Conservation (phyloP, 1,140 invertebrate species). For the Drosophila kurseongensis region DNA sequence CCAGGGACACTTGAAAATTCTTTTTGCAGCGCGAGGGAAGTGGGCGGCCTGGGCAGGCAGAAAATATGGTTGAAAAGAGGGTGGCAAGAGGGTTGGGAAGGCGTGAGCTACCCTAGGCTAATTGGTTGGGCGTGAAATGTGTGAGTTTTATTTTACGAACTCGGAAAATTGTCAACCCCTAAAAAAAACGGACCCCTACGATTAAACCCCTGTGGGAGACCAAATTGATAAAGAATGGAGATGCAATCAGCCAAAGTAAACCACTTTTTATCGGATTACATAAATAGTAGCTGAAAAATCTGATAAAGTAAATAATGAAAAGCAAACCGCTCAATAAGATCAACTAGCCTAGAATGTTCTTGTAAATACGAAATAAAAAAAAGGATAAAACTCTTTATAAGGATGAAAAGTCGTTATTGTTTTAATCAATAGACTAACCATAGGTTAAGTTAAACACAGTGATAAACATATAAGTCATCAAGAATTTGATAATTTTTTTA, state of each 20-base stretch:
- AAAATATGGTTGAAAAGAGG: constrained; percentile 15
- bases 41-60: constrained; percentile 6
- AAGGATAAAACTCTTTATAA: too few species aligned
- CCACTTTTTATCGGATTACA: constrained; percentile 39
- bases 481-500: too few species aligned
- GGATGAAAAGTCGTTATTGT: too few species aligned
- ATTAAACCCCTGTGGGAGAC: constrained; percentile 27
- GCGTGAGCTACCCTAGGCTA: constrained; percentile 59
- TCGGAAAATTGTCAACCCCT: constrained; percentile 43
- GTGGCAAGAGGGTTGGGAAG: constrained; percentile 20
- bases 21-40: constrained; percentile 8
- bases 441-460: too few species aligned
- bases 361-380: too few species aligned
- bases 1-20: constrained; percentile 66
- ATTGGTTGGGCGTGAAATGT: constrained; percentile 71
- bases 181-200: constrained; percentile 16
- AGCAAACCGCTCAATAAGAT: constrained; percentile 12
- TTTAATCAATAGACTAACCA: too few species aligned
- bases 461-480: too few species aligned
- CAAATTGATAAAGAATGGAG: constrained; percentile 22
- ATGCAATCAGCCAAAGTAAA: constrained; percentile 21
- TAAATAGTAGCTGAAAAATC: constrained; percentile 25
- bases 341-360: not conserved
- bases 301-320: not conserved
- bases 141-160: constrained; percentile 36